Evolutionary conservation across 1,140 invertebrate genomes (phyloP).

Genomic region (Drosophila willistoni): DNA sequence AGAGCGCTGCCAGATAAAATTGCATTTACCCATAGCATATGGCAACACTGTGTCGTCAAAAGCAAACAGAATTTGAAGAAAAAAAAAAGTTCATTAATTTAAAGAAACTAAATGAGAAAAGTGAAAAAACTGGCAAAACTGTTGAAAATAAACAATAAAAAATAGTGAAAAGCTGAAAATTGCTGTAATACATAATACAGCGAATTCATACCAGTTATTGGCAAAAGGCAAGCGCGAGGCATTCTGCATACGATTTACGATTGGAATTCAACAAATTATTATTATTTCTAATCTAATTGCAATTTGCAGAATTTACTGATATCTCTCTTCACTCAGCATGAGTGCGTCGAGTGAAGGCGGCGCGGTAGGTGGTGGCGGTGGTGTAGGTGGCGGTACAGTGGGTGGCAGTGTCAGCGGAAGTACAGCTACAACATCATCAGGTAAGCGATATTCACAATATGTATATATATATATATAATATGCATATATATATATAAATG

Average conservation of each 20-base stretch:
- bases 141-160: constrained; percentile 6
- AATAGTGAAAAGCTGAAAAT: neutral
- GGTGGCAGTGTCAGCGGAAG: constrained; percentile 54
- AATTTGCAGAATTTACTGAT: constrained; percentile 52
- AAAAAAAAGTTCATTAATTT: constrained; percentile 4
- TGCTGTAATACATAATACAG: neutral
- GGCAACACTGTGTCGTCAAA: neutral
- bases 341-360: constrained; percentile 74
- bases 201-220: neutral
- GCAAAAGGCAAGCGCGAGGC: constrained; percentile 46
- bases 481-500: constrained; percentile 37
- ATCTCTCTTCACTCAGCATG: constrained; percentile 60
- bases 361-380: constrained; percentile 43
- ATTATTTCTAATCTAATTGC: constrained; percentile 3
- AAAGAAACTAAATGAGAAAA: constrained; percentile 12
- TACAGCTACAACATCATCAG: constrained; percentile 70
- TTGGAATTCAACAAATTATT: neutral
- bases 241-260: neutral
- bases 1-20: neutral
- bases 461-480: constrained; percentile 42
- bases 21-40: neutral
- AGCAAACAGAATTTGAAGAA: constrained; percentile 4
- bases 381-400: constrained; percentile 48
- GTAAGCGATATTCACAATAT: constrained; percentile 48
- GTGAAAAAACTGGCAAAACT: constrained; percentile 3